Evolutionary conservation across 1,140 invertebrate species (phyloP), one percentile per base, ranked within the genome.

Genomic region (Cotesia chilonis): DNA sequence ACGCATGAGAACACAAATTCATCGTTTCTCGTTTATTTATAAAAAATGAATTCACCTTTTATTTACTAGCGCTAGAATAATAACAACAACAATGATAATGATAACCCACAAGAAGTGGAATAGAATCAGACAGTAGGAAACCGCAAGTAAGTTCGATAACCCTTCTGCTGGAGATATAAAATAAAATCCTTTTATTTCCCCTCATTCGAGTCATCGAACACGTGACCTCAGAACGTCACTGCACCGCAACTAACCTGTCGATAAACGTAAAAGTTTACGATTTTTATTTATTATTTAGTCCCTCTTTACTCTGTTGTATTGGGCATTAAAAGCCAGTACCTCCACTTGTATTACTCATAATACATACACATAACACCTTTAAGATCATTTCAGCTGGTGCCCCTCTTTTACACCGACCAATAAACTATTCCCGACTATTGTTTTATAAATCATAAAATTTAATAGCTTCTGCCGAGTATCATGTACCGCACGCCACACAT

Each of bases 381-480:
- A 47, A 47, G 6, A 9, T 47, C 10, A 47, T 47, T 57, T n/a
- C 35, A 37, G 47, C 60, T 63, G 52, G 7, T 55, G 14, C 35
- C 7, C 20, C 71, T 57, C 51, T 17, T 64, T 54, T 57, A 55
- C 68, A 65, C 67, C 63, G 68, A 68, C 72, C 75, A 72, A 76
- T 76, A 76, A 76, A 76, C 72, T 74, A 72, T 76, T 74, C 67
- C 55, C 61, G 69, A 72, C 75, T 76, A 76, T 76, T 76, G 75
- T 76, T 76, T 76, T 76, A 76, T 76, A 76, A 76, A 76, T 76
- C 75, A 72, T 76, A 74, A 76, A 76, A 74, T 74, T 76, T 76
- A 76, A 76, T 76, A 69, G 70, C 75, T 76, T 72, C 67, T 76
- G 70, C 67, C 65, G 69, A 37, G 72, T 72, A 72, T 70, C 65